Conservation (phyloP, 2,797 vertebrate genomes). For the Nasua narica region DNA sequence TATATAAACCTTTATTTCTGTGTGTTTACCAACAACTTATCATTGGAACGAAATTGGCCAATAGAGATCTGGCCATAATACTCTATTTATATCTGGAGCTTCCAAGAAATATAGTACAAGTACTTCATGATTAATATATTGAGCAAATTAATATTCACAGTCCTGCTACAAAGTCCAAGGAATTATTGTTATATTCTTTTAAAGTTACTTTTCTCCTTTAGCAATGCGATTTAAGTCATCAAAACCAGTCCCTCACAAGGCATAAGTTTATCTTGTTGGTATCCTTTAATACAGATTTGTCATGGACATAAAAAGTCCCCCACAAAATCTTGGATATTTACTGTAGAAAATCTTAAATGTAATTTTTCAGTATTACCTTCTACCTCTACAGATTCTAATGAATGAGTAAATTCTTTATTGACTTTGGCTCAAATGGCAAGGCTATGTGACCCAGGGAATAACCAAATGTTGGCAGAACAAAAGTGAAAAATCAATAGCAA, state of each 20-base stretch:
- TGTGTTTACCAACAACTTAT: neutral
- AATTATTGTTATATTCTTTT: neutral
- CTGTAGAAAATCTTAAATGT: slow-evolving; percentile 52
- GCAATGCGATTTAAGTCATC: slow-evolving; percentile 25
- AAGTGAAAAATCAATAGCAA: slow-evolving; percentile 75
- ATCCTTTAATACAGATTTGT: slow-evolving; percentile 32
- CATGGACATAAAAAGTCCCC: slow-evolving; percentile 44
- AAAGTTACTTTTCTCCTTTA: neutral
- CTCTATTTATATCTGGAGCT: neutral
- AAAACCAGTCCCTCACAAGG: slow-evolving; percentile 6
- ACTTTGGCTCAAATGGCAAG: slow-evolving; percentile 60
- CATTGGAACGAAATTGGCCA: neutral
- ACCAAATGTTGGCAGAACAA: slow-evolving; percentile 66
- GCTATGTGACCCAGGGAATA: slow-evolving; percentile 63
- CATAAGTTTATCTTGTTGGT: neutral
- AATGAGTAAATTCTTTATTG: slow-evolving; percentile 75
- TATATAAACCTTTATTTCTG: neutral
- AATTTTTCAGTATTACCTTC: slow-evolving; percentile 58
- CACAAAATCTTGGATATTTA: slow-evolving; percentile 32
- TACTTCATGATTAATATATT: neutral
- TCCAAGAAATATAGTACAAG: slow-evolving; percentile 10
- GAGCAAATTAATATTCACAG: slow-evolving; percentile 49
- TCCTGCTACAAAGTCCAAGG: neutral
- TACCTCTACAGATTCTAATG: slow-evolving; percentile 60
- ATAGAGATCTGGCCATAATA: neutral